Evolutionary conservation across 2,888 invertebrate species (phyloP), one percentile per base, ranked within the genome.

Genomic region (Lysandra coridon): DNA sequence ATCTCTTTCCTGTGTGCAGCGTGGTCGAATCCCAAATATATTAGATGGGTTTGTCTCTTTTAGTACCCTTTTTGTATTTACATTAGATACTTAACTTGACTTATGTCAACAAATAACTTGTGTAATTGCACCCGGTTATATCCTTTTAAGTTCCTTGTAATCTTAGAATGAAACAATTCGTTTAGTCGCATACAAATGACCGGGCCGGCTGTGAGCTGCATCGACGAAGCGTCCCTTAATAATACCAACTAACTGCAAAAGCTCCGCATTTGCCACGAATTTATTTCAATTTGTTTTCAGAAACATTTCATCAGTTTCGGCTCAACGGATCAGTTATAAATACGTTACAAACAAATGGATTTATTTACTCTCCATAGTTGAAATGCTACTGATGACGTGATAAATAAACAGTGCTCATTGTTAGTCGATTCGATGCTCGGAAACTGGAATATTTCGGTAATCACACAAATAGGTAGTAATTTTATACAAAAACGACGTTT

Each of bases 401-500:
- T 12, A 30, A 14, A 69, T 14, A 12, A 30, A 30, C 64, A n/a
- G 23, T 30, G 14, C 12, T 33, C 33, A 69, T 69, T 69, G 33
- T 17, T 69, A 14, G 33, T 37, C 33, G 33, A 69, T 33, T 44
- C 74, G 73, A 74, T 44, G 12, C 44, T 78, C 78, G 78, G 57
- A 64, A 78, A 78, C 17, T 40, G 49, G 73, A 74, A 78, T 78
- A 78, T 40, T 64, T 62, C 40, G 23, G 44, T 74, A 74, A 44
- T 44, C 74, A 44, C 44, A 74, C 44, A 74, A 74, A 74, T 74
- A 74, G 44, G 40, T 44, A 74, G 74, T 74, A 74, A 74, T 64
- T 78, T 80, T 76, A 78, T 80, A 73, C 69, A 76, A 78, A 80
- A 80, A 76, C 78, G 78, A 74, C 74, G 44, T 44, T 74, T 73